Evolutionary conservation across 2,888 invertebrate genomes (phyloP), one percentile per base, ranked within the genome.

Genomic region (Meloe dianella): DNA sequence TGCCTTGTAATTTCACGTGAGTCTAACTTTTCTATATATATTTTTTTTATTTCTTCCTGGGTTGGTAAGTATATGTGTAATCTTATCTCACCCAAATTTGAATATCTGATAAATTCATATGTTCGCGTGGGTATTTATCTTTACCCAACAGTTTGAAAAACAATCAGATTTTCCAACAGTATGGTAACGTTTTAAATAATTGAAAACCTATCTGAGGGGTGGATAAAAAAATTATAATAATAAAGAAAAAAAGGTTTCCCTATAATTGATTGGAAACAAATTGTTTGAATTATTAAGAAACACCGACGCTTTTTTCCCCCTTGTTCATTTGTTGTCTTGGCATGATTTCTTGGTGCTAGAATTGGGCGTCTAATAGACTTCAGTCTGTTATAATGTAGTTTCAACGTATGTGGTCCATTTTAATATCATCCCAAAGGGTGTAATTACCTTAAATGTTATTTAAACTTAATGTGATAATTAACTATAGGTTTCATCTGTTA

Each of bases 361-460:
- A 65, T 65, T 61, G 60, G 22, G 61, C 65, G 54, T 29, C 32
- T 61, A 65, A 65, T 65, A 65, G 62, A 41, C 57, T 22, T 59
- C 10, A 35, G 41, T 29, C 27, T 54, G 20, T 4, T 22, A 59
- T 59, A 22, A 35, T 35, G 27, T n/a, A n/a, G 60, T 41, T 35
- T 35, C 64, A 30, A 66, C 66, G 66, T 60, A 66, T 66, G 67
- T 67, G 67, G 67, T 67, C 67, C 61, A 57, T 61, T 66, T 63
- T 67, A 64, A 67, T 67, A 60, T 27, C 32, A 24, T 35, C 51
- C 56, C 60, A 47, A 67, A 57, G 64, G 63, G 67, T 67, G 67
- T 67, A 67, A 67, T 67, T 67, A 67, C 64, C 64, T 67, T 64
- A 64, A 67, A 60, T 14, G 64, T 64, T 57, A 56, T 61, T 54